Percentiles rank a stretch among this genome's conserved stretches.
Evolutionary conservation across 2,113 vertebrate species (phyloP).

Genomic region (Orthonyx spaldingii): DNA sequence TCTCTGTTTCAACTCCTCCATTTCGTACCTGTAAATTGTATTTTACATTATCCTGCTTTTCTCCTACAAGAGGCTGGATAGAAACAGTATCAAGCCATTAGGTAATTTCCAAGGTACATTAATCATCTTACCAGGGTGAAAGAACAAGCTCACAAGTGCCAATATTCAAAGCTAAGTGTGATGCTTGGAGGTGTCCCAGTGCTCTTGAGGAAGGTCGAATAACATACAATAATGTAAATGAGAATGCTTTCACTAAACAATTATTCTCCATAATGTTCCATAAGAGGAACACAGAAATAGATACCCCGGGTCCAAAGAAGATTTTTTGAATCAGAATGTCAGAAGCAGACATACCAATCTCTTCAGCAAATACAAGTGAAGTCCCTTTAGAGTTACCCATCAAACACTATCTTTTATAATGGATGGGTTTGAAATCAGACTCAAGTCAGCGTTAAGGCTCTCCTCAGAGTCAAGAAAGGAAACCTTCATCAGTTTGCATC

Average conservation of each 20-base stretch:
- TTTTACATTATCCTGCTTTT: neutral
- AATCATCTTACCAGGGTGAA: neutral
- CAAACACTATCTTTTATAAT: neutral
- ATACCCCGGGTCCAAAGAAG: neutral
- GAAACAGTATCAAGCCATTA: neutral
- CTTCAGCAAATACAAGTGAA: neutral
- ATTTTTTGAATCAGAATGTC: neutral
- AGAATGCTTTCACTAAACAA: neutral
- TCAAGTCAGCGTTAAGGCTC: neutral
- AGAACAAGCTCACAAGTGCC: neutral
- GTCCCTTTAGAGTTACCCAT: neutral
- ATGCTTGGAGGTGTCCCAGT: neutral
- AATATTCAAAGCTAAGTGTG: neutral
- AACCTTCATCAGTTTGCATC: neutral
- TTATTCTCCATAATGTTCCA: neutral
- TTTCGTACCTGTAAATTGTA: neutral
- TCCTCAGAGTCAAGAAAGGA: neutral
- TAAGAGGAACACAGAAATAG: neutral
- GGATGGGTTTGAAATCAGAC: neutral
- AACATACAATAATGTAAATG: neutral
- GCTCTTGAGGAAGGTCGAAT: neutral
- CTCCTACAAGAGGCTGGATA: neutral
- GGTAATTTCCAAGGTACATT: conserved; percentile 11
- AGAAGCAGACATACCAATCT: neutral
- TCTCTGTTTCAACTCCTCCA: neutral